Conservation (phyloP, 37 sponge, comb jelly and placozoan species). For the Beroe forskalii region DNA sequence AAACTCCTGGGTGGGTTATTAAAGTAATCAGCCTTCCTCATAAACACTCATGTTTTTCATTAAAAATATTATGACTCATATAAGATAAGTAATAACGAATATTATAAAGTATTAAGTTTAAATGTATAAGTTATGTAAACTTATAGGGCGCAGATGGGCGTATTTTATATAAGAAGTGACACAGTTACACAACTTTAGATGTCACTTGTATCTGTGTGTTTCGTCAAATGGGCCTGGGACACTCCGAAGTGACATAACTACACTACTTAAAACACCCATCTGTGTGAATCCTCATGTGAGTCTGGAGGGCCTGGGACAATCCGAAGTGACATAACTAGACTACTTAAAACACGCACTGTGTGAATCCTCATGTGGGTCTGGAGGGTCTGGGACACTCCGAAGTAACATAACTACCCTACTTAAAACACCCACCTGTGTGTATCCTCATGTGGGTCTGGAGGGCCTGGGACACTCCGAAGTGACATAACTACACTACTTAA, state of each 20-base stretch:
- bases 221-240: conserved; percentile 24
- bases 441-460: conserved; percentile 57
- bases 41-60: no score
- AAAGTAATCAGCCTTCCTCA: no score
- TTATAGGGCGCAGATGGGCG: no score
- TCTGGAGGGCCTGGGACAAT: conserved; percentile 44
- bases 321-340: conserved; percentile 23
- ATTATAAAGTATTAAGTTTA: no score
- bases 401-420: no score
- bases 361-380: conserved; percentile 17
- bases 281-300: conserved; percentile 51
- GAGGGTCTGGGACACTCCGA: conserved; percentile 34
- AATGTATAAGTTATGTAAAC: no score
- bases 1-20: no score
- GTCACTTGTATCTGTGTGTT: conserved; percentile 25
- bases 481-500: conserved; percentile 22
- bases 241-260: conserved; percentile 22
- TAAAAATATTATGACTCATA: no score
- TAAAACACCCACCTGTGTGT: no score
- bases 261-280: conserved; percentile 23
- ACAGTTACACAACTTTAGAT: neutral
- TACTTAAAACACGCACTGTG: neutral
- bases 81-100: no score
- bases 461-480: conserved; percentile 35
- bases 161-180: no score